A percentile compares a stretch with the other conserved stretches of the same genome.
Evolutionary conservation across 2,113 vertebrate species (phyloP).

Genomic region (Melanostigma gelatinosum): DNA sequence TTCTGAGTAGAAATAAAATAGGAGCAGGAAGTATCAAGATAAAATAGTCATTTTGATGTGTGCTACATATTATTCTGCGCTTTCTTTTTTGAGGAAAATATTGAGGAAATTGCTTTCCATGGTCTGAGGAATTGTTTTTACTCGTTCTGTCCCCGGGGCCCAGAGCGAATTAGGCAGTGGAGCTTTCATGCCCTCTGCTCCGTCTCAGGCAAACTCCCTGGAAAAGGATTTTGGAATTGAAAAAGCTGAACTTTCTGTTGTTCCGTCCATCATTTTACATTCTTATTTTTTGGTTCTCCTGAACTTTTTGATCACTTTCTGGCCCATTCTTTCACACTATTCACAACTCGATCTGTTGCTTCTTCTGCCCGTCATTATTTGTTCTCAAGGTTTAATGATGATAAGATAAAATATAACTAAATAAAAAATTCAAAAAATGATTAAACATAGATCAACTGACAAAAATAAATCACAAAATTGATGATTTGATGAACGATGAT

Average conservation of each 20-base stretch:
- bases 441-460: too few relatives aligned
- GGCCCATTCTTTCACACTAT: background rate
- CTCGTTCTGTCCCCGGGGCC: conserved; percentile 20
- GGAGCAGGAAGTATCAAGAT: background rate
- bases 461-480: background rate
- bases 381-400: background rate
- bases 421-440: too few relatives aligned
- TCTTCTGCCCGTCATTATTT: background rate
- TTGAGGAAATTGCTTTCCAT: conserved; percentile 36
- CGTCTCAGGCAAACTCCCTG: background rate
- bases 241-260: conserved; percentile 15
- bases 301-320: background rate
- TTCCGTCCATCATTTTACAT: conserved; percentile 26
- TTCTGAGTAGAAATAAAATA: too few relatives aligned
- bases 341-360: background rate
- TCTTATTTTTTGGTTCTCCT: background rate
- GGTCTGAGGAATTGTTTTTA: conserved; percentile 42
- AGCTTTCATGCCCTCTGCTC: conserved; percentile 27
- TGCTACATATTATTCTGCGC: conserved; percentile 17
- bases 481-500: background rate
- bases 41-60: conserved; percentile 2
- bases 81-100: conserved; percentile 5
- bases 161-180: conserved; percentile 29
- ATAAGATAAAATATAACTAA: background rate
- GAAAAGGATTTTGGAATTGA: conserved; percentile 21